Percentiles rank a stretch among this genome's conserved stretches.
Evolutionary conservation across 1,140 invertebrate species (phyloP).

Genomic region (Drosophila subpulchrella): DNA sequence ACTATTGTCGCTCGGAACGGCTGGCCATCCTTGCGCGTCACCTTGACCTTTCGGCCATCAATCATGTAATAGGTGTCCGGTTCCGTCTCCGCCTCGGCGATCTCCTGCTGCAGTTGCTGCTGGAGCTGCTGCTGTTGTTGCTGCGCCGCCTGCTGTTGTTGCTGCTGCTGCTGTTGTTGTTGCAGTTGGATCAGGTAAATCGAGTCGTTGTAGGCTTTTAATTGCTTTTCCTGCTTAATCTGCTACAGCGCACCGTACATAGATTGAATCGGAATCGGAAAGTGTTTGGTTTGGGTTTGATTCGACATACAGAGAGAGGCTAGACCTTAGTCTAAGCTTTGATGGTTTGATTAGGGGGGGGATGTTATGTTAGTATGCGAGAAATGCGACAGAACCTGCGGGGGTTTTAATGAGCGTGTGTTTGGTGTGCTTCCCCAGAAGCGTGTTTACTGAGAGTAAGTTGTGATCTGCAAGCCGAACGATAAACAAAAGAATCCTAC

Average conservation of each 20-base stretch:
- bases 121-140: slow-evolving; percentile 62
- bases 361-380: slow-evolving; percentile 33
- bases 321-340: slow-evolving; percentile 41
- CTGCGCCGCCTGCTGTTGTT: slow-evolving; percentile 35
- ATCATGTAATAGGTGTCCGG: slow-evolving; percentile 69
- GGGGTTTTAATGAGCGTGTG: slow-evolving; percentile 20
- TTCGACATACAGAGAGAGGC: slow-evolving; percentile 34
- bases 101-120: slow-evolving; percentile 63
- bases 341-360: slow-evolving; percentile 18
- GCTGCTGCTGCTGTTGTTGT: slow-evolving; percentile 69
- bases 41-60: slow-evolving; percentile 70
- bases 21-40: slow-evolving; percentile 70
- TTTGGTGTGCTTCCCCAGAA: slow-evolving; percentile 32
- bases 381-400: slow-evolving; percentile 39
- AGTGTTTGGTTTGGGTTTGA: slow-evolving; percentile 51
- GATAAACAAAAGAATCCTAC: slow-evolving; percentile 30
- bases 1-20: slow-evolving; percentile 51
- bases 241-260: slow-evolving; percentile 62
- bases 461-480: slow-evolving; percentile 22
- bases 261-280: slow-evolving; percentile 69
- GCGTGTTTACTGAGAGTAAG: slow-evolving; percentile 6
- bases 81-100: slow-evolving; percentile 37
- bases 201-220: slow-evolving; percentile 81
- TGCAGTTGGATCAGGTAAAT: slow-evolving; percentile 81
- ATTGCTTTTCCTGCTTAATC: slow-evolving; percentile 84